Evolutionary conservation across 2,113 vertebrate species (phyloP).

Genomic region (Pomatostomus ruficeps): DNA sequence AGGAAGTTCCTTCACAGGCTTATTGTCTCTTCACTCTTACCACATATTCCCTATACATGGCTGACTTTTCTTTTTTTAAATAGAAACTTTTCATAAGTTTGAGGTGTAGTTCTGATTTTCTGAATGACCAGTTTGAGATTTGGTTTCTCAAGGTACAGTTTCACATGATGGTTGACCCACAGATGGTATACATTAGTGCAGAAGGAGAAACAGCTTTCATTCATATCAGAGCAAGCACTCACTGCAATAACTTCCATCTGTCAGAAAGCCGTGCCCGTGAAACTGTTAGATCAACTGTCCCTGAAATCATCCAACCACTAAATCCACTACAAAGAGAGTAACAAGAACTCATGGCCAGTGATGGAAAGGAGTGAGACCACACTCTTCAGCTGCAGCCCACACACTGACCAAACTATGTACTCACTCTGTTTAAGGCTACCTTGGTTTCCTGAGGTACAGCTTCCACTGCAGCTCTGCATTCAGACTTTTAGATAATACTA

Average conservation of each 20-base stretch:
- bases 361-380: not conserved
- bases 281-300: not conserved
- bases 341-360: not conserved
- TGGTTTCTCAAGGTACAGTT: not conserved
- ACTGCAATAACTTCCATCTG: not conserved
- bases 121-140: not conserved
- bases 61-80: not conserved
- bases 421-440: not conserved
- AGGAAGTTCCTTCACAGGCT: not conserved
- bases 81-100: not conserved
- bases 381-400: not conserved
- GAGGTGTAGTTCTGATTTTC: not conserved
- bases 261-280: not conserved
- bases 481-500: not conserved
- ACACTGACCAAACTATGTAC: not conserved
- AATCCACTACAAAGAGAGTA: not conserved
- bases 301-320: not conserved
- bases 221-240: not conserved
- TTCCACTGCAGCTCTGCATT: not conserved
- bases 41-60: not conserved
- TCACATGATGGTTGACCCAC: not conserved
- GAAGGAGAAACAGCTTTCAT: not conserved
- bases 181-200: not conserved
- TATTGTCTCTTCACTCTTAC: not conserved
- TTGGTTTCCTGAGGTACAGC: not conserved